Evolutionary conservation across 2,888 invertebrate genomes (phyloP), one percentile per base, ranked within the genome.

Genomic region (Heterodera filipjevi): DNA sequence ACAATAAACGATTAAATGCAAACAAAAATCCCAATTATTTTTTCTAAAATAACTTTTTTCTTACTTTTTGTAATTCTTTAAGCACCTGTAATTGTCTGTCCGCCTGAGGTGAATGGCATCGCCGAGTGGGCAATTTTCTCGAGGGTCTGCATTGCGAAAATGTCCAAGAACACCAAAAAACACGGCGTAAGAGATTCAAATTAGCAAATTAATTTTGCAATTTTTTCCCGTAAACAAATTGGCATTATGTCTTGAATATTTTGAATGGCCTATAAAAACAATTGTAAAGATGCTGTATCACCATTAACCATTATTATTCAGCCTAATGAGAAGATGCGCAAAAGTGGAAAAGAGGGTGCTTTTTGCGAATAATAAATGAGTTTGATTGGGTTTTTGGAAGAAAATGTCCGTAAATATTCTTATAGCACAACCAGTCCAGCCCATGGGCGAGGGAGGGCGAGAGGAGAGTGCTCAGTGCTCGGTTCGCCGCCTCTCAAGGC

Each of bases 81-180:
- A 10, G 39, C 19, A 68, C 72, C 76, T 59, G 86, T 87, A 59
- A 89, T 88, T 33, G 89, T 89, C 81, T 89, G 89, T 10, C 89
- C 89, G 76, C 89, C 89, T 44, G 88, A 86, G 30, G 89, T 89
- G 81, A 89, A 89, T 35, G 89, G 89, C 89, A 89, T 87, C 80
- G 87, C 87, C 44, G 85, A 79, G 70, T 83, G 83, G 33, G 85
- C 79, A 59, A 83, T 78, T 81, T 87, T 87, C 81, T 87, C 88
- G 66, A 87, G 83, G 59, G 86, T 87, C 82, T 87, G 88, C 87
- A 87, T 87, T 59, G 46, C 70, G 32, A 46, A n/a, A n/a, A n/a
- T n/a, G n/a, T n/a, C n/a, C n/a, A n/a, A n/a, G 32, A 22, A n/a
- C n/a, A 35, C 49, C 49, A 22, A 70, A 70, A 70, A 35, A 32